These are phyloP conservation scores for Cheilosia urbana DNA, from an alignment of 2,888 invertebrate species.

Conservation along the genomic window DNA sequence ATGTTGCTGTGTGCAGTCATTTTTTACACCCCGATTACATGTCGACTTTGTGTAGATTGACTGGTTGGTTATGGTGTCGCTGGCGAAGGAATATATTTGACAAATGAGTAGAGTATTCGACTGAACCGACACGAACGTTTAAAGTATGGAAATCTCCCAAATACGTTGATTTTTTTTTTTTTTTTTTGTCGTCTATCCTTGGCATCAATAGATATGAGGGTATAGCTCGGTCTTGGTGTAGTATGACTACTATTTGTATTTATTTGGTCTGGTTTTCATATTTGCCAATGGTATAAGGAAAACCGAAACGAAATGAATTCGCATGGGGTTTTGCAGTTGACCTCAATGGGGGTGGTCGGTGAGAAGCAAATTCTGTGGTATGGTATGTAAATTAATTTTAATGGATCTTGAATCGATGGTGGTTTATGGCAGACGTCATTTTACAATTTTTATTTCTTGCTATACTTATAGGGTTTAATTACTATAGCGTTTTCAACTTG, in stretches of 20 bases:
- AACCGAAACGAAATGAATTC: neutral
- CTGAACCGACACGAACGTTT: neutral
- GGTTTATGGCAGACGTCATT: too few species aligned
- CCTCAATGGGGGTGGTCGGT: too few species aligned
- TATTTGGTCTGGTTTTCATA: neutral
- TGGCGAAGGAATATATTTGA: conserved; percentile 46
- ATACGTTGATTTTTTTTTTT: conserved; percentile 13
- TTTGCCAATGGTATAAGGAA: neutral
- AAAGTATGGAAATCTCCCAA: conserved; percentile 44
- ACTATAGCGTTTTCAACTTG: too few species aligned
- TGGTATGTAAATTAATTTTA: too few species aligned
- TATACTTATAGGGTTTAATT: too few species aligned
- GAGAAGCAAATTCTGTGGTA: too few species aligned
- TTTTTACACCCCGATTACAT: conserved; percentile 67
- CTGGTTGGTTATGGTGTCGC: conserved; percentile 21
- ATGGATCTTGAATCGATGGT: too few species aligned
- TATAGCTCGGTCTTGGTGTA: neutral
- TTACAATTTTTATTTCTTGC: too few species aligned
- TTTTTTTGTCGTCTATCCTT: conserved; percentile 6
- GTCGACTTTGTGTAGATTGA: conserved; percentile 60
- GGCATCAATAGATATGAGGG: neutral
- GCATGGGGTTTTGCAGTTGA: too few species aligned
- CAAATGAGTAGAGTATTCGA: conserved; percentile 13
- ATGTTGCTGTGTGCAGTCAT: conserved; percentile 72
- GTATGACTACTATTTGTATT: neutral